Evolutionary conservation across 2,113 vertebrate species (phyloP), one percentile per base, ranked within the genome.

Genomic region (Galbula dea): DNA sequence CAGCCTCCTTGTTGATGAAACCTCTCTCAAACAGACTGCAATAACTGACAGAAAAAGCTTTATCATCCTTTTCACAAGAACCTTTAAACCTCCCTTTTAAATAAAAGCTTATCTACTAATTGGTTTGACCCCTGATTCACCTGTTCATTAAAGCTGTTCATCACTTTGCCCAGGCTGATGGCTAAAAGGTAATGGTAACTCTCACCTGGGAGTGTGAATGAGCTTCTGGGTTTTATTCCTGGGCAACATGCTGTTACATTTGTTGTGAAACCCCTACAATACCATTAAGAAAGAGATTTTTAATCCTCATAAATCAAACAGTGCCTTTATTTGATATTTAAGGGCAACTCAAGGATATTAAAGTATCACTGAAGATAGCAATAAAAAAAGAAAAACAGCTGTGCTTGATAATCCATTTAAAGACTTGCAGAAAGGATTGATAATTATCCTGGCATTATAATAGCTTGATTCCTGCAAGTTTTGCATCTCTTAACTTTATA

Each of bases 91-190:
- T 49, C 24, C 17, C 30, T 88, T 78, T 88, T 51, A 91, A 83
- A 61, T 69, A 61, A 92, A 88, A 79, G 39, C 73, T 93, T 91
- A 79, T 94, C 86, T 90, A 54, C 78, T 95, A 94, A 95, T 95
- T 94, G 62, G 29, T 86, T 93, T 96, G 91, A 89, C 88, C 91
- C 26, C 55, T 26, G 32, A 59, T 62, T 86, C 69, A 83, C 83
- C 67, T 88, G 54, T 59, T 96, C 57, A 48, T 73, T 93, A 79
- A 67, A 92, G 54, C 43, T 92, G 68, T 88, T 90, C 51, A 82
- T 66, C 62, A 24, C 43, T 89, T 74, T 65, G 49, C 46, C 62
- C 58, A 74, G n/a, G 67, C 72, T 94, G 39, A 57, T 63, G 39
- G 58, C 41, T 88, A 26, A 82, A 82, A 92, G 32, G 37, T 74